Percentiles rank a stretch among this genome's conserved stretches.
Conservation (phyloP, 2,113 vertebrate genomes). For the Cairina moschata region DNA sequence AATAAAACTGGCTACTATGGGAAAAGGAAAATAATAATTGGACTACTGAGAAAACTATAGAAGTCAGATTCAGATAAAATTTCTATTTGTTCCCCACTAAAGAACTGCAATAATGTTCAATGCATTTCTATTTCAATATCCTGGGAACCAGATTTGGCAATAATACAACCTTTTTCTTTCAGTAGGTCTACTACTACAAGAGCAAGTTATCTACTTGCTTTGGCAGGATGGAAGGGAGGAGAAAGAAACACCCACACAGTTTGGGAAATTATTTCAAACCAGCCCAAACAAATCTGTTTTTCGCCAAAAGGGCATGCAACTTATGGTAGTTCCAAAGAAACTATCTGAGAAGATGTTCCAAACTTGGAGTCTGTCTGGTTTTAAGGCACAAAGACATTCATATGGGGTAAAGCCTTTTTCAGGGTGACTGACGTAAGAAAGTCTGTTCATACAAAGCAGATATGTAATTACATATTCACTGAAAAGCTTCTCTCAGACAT, state of each 20-base stretch:
- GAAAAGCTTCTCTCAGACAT: background rate
- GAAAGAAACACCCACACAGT: background rate
- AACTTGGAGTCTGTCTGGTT: background rate
- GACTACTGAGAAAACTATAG: background rate
- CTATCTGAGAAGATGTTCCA: background rate
- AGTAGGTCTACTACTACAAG: background rate
- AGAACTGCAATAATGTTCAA: background rate
- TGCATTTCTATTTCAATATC: background rate
- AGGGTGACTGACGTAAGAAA: background rate
- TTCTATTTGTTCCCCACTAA: background rate
- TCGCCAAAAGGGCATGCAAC: accelerated
- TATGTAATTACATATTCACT: background rate
- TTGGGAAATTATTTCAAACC: background rate
- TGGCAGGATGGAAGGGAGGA: background rate
- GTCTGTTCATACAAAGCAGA: background rate
- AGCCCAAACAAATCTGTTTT: background rate
- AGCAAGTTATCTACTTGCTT: background rate
- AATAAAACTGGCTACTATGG: background rate
- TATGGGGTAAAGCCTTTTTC: background rate
- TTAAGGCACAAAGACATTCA: background rate
- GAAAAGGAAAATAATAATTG: background rate
- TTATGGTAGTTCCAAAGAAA: background rate
- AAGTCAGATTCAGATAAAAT: background rate
- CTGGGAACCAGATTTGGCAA: background rate
- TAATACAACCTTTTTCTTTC: background rate